Evolutionary conservation across 1,140 invertebrate species (phyloP), one percentile per base, ranked within the genome.

Genomic region (Ceratoteleas bidentatus): DNA sequence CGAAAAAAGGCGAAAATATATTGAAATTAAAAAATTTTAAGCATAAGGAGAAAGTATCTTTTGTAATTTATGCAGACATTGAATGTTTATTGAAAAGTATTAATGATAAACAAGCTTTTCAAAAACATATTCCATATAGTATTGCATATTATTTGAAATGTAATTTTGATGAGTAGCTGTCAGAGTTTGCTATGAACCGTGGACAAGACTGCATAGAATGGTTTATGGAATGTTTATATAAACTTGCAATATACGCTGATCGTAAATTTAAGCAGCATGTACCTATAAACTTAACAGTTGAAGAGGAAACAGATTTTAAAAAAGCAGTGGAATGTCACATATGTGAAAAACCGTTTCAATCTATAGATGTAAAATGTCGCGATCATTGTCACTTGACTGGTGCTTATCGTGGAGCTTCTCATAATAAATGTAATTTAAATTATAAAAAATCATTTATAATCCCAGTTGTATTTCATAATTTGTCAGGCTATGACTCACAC

Each of bases 71-170:
- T 53, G 61, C 61, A 0, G 61, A 65, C 13, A 52, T 65, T 68
- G 68, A 79, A 45, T 68, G 61, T 52, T 14, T 79, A 10, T 58
- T 72, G 34, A 9, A 72, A 60, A 11, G 58, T 16, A 6, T 8
- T 13, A 32, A 53, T 16, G 10, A 72, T n/a, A 24, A 53, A 43
- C 36, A 72, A 32, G 78, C 77, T 52, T 73, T 83, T 73, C 81
- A 88, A 58, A 85, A 86, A 82, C 88, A 91, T 81, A 80, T 83
- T 10, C 80, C 84, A 6, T 88, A 86, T 49, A 88, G 85, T 80
- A 83, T 89, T 72, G 89, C 82, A 16, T 90, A 88, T 62, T 90
- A 89, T 74, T 66, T 88, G 0, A 84, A 89, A 66, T 91, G 89
- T 85, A 74, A 56, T 34, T 90, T 79, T 82, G 77, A 91, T 85